Base-by-base conservation (phyloP, 2,797 vertebrate species). In the Acrossocheilus wenchowensis region DNA sequence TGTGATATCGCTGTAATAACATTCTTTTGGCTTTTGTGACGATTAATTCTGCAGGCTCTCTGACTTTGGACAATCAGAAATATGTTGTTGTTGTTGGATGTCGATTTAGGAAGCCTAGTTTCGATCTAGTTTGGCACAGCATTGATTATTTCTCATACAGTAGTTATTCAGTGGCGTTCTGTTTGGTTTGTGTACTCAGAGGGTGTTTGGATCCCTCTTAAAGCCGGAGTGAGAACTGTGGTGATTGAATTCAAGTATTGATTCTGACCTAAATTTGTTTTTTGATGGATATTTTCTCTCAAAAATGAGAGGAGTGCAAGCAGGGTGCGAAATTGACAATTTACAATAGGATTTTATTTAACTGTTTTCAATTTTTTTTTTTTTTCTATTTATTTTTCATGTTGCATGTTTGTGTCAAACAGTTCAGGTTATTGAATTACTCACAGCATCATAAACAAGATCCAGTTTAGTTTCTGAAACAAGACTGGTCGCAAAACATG, bases 171-270 rank as follows among this genome's bases (percentile, higher is more conserved):
- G 2, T 10, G 50, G 26, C 4, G 5, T 60, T 78, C 48, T 78
- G 6, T 54, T 85, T 41, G 19, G 50, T 78, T 48, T 85, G 48
- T 79, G 26, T 11, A 71, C 75, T 0, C 7, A 72, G 41, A 69
- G 64, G 41, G 45, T 57, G 48, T 69, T 57, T 79, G 78, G 26
- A 71, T 54, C 12, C 48, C 48, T 39, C 45, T 82, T 36, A 48
- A 48, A 62, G 54, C 26, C 26, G 34, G 54, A 34, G 17, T 23
- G 45, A 34, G 66, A 75, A 66, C 34, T 36, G 26, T 19, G n/a
- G 71, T 45, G 84, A 73, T 50, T 79, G 52, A 80, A 79, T 45
- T 72, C 26, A 85, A 48, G 30, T 45, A 84, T 77, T 84, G 60
- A 84, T 78, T 57, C 74, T 69, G 43, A 68, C 11, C 62, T 81